A percentile compares a stretch with the other conserved stretches of the same genome.
Conservation (phyloP, 2,113 vertebrate species). For the Urocynchramus pylzowi region DNA sequence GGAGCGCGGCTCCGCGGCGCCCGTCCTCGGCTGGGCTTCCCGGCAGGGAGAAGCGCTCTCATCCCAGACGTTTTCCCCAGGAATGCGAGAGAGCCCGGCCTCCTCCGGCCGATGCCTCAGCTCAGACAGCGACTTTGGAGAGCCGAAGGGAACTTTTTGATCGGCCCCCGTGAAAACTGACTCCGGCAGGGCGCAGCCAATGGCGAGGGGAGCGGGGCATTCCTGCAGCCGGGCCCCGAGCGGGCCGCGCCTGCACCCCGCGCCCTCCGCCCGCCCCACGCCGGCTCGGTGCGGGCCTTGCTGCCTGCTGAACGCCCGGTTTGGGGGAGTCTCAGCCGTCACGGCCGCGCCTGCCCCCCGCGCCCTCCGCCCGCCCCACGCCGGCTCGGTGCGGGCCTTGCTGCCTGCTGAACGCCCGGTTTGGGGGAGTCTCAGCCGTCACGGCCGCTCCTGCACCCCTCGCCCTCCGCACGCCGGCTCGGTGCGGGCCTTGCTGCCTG, state of each 20-base stretch:
- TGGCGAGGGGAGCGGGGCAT: conserved; percentile 46
- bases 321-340: no score
- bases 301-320: no score
- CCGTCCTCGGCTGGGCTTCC: not conserved
- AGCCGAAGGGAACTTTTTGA: conserved; percentile 41
- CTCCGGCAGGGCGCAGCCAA: conserved; percentile 61
- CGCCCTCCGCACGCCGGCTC: no score
- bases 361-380: no score
- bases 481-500: no score
- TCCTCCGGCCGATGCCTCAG: not conserved
- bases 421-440: no score
- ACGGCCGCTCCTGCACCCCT: no score
- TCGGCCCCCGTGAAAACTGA: conserved; percentile 67
- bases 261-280: no score
- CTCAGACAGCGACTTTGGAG: not conserved
- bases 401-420: no score
- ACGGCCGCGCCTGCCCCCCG: no score
- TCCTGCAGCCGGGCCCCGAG: conserved; percentile 52
- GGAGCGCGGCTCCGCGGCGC: not conserved
- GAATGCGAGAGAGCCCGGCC: not conserved
- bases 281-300: no score
- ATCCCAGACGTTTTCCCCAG: not conserved
- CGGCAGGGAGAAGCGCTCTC: not conserved
- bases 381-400: no score
- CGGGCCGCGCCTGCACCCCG: not conserved